Evolutionary conservation across 2,888 invertebrate genomes (phyloP).

Genomic region (Cephus runcator): DNA sequence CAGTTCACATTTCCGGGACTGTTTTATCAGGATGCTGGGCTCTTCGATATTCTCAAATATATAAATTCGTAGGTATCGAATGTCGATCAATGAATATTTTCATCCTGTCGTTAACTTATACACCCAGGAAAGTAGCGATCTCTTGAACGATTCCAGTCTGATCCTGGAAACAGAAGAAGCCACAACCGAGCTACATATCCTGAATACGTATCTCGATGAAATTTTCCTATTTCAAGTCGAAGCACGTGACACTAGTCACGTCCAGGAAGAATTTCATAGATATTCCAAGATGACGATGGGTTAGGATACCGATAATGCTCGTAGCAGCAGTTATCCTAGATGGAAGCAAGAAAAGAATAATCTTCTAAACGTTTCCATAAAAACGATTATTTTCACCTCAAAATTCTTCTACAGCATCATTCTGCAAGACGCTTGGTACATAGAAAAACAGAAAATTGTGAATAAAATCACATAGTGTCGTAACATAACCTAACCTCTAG

Average conservation of each 20-base stretch:
- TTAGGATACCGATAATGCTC: background rate
- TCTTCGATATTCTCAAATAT: background rate
- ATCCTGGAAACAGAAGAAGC: background rate
- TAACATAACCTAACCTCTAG: background rate
- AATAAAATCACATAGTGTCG: background rate
- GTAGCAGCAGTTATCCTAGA: background rate
- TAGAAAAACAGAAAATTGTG: too few relatives aligned
- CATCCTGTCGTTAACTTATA: background rate
- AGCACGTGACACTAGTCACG: background rate
- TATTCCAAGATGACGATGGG: background rate
- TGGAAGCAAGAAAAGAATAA: background rate
- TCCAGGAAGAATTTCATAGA: background rate
- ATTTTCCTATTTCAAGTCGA: background rate
- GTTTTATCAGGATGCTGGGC: background rate
- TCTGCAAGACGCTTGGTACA: too few relatives aligned
- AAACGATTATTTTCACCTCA: background rate
- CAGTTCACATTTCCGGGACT: background rate
- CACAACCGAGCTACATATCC: background rate
- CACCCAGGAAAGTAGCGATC: background rate
- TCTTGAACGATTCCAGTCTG: background rate
- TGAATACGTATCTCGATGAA: background rate
- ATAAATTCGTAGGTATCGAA: background rate
- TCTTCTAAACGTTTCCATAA: background rate
- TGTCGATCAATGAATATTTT: background rate
- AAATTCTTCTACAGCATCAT: background rate